Base-by-base conservation (phyloP, 2,113 vertebrate species). In the Etheostoma spectabile region DNA sequence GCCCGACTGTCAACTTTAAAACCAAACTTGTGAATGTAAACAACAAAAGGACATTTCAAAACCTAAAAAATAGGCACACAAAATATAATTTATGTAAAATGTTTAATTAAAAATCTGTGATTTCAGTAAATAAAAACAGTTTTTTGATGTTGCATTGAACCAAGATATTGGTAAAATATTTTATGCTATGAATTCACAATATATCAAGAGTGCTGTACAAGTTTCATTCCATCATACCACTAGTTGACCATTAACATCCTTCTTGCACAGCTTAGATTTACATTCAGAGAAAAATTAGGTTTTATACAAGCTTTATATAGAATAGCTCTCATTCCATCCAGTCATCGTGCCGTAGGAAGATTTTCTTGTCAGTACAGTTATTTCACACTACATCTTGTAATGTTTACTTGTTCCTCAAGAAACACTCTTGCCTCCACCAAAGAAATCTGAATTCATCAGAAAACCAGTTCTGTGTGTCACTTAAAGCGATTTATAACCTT, bases 41-140 rank as follows among this genome's bases (percentile, higher is more conserved):
- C 5, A 56, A 1, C 13, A 45, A 45, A 24, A 12, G 19, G 65
- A 46, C 2, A 38, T 1, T 27, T 2, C 15, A 46, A 6, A 51
- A 46, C 11, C 2, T 21, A 30, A 70, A 80, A 77, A 73, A 74
- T 0, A 55, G 12, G 6, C 55, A 55, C 3, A 84, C 5, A 74
- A 63, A 12, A 27, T 38, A 33, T 70, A 0, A 49, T 16, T 6
- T 60, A 33, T 38, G 13, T 21, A 67, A 67, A 66, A 79, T 16
- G 12, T 69, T 91, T 92, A 85, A 91, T 88, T 91, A 90, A 55
- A 84, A 83, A 90, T 73, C 27, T 30, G 2, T 52, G 5, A 77
- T 48, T 80, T 72, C 16, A 49, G 48, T 63, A 60, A 76, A 84
- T 56, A 84, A 63, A 85, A 66, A 2, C 15, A 84, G 22, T 11